These are phyloP conservation scores for Leucophora obtusa DNA, from an alignment of 2,888 invertebrate species.

Conservation along the genomic window DNA sequence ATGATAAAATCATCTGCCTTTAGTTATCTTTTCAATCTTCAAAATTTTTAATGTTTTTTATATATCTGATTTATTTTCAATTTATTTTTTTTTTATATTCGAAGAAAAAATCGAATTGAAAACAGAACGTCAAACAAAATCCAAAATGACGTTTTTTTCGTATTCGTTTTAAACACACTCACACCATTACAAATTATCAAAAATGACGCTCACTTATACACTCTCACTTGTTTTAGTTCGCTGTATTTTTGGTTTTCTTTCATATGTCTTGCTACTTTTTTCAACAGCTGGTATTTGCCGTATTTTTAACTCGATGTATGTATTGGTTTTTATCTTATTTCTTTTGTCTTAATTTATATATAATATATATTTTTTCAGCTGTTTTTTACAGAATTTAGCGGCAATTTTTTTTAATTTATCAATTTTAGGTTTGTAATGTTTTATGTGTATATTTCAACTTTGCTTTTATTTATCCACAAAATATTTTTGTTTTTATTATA, in stretches of 20 bases:
- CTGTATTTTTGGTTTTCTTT: conserved; percentile 35
- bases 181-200: conserved; percentile 20
- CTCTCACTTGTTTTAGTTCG: conserved; percentile 41
- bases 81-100: conserved; percentile 38
- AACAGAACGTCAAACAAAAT: conserved; percentile 44
- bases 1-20: conserved; percentile 4
- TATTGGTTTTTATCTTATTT: conserved; percentile 27
- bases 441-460: neutral
- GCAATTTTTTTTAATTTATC: conserved; percentile 28
- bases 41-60: conserved; percentile 13
- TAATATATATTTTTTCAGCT: conserved; percentile 58
- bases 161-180: conserved; percentile 31
- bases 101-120: conserved; percentile 7
- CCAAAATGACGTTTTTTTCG: conserved; percentile 56
- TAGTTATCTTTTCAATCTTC: conserved; percentile 5
- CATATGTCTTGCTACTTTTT: conserved; percentile 41
- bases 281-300: conserved; percentile 63
- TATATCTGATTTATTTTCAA: conserved; percentile 41
- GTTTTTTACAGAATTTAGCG: conserved; percentile 59
- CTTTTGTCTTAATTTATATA: conserved; percentile 18
- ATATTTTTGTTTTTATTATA: neutral
- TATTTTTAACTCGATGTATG: conserved; percentile 2
- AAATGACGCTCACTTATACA: conserved; percentile 53
- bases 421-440: too few relatives aligned
- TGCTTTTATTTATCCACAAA: neutral